A percentile compares a stretch with the other conserved stretches of the same genome.
phyloP scores from a whole-genome alignment of 2,797 vertebrate genomes.

The Fistularia tabacaria region DNA sequence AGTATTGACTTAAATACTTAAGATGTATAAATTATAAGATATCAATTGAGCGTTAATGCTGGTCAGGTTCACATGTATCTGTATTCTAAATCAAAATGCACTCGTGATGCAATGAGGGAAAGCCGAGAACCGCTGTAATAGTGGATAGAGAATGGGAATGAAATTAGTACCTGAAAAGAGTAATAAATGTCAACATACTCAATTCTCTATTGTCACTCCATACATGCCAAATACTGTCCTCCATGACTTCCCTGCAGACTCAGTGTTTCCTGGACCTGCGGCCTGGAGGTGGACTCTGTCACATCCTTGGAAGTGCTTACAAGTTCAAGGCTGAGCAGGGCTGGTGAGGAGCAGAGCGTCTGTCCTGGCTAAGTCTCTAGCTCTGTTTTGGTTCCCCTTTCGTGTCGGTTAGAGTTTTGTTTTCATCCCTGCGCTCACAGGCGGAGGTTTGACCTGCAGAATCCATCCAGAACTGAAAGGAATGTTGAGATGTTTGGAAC shows the following conservation, averaged over 20 bases:
- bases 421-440: constrained; percentile 58
- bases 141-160: too few relatives aligned
- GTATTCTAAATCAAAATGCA: too few relatives aligned
- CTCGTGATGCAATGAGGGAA: too few relatives aligned
- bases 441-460: constrained; percentile 96
- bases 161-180: not conserved
- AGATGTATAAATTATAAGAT: too few relatives aligned
- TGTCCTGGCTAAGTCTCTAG: not conserved
- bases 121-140: too few relatives aligned
- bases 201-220: too few relatives aligned
- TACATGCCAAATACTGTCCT: not conserved
- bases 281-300: constrained; percentile 88
- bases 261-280: constrained; percentile 94
- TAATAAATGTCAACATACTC: not conserved
- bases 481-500: constrained; percentile 95
- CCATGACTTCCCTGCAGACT: constrained; percentile 68
- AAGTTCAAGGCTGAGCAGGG: constrained; percentile 97
- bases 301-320: constrained; percentile 94
- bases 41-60: too few relatives aligned
- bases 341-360: constrained; percentile 79
- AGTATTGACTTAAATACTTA: too few relatives aligned
- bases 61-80: too few relatives aligned
- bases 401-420: not conserved
- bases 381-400: not conserved
- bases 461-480: constrained; percentile 90